Conservation (phyloP, 2,113 vertebrate genomes). For the Psophia crepitans region DNA sequence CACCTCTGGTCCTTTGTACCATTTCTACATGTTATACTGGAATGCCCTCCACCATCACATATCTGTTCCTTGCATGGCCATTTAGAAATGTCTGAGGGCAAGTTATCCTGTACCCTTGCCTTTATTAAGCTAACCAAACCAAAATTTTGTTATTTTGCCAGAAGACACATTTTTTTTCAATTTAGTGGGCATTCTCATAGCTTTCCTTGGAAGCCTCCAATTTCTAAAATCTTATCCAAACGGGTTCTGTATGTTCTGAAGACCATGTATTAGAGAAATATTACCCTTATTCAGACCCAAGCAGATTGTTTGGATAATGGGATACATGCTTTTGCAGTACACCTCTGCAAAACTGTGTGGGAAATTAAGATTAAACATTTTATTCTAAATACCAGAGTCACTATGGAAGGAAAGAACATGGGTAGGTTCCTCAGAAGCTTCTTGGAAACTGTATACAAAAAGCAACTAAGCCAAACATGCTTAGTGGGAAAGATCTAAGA, state of each 20-base stretch:
- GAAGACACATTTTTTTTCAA: constrained; percentile 3
- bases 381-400: neutral
- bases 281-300: neutral
- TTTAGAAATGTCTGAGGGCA: neutral
- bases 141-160: neutral
- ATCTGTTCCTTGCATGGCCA: neutral
- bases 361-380: neutral
- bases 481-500: neutral
- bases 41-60: neutral
- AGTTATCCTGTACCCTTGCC: neutral
- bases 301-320: neutral
- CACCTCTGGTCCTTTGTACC: neutral
- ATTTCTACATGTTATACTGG: neutral
- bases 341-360: neutral
- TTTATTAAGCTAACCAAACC: neutral
- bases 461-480: neutral
- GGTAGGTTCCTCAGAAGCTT: neutral
- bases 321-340: neutral
- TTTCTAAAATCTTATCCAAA: constrained; percentile 3
- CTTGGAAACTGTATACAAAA: neutral
- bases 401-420: neutral
- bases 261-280: neutral
- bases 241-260: neutral
- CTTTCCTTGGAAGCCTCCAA: neutral
- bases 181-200: neutral